phyloP scores from a whole-genome alignment of 2,888 invertebrate species.

The Artemia sinica region DNA sequence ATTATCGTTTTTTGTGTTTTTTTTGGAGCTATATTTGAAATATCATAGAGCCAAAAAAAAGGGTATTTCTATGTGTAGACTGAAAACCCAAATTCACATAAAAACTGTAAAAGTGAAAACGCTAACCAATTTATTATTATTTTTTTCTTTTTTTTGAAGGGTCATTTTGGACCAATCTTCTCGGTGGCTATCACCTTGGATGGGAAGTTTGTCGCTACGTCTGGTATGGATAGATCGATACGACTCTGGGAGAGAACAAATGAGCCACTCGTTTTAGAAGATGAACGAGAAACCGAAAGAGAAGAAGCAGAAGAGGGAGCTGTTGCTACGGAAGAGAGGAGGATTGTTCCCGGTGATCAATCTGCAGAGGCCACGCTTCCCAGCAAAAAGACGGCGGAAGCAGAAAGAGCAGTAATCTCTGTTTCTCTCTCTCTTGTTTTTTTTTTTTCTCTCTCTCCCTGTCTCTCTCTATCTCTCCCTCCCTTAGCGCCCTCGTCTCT shows the following conservation, averaged over 20 bases:
- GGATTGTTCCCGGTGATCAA: conserved; percentile 32
- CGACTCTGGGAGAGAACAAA: conserved; percentile 67
- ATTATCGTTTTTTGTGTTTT: background rate
- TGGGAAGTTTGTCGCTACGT: conserved; percentile 56
- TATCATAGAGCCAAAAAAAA: too few species aligned
- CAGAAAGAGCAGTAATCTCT: conserved; percentile 59
- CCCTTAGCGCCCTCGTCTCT: too few species aligned
- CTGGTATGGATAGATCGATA: conserved; percentile 72
- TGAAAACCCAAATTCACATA: too few species aligned
- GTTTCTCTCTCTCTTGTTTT: too few species aligned
- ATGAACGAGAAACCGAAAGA: conserved; percentile 61
- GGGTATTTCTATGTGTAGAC: too few species aligned
- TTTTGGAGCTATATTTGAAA: too few species aligned
- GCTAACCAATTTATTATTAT: background rate
- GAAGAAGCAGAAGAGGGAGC: conserved; percentile 47
- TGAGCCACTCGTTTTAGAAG: conserved; percentile 79
- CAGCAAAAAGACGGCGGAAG: conserved; percentile 68
- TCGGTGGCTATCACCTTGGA: conserved; percentile 56
- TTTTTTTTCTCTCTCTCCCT: too few species aligned
- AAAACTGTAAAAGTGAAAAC: too few species aligned
- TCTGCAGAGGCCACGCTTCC: conserved; percentile 61
- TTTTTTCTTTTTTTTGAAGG: conserved; percentile 35
- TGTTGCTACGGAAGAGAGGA: conserved; percentile 50
- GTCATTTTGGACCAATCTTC: conserved; percentile 65
- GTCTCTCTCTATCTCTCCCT: conserved; percentile 28